Evolutionary conservation across 2,888 invertebrate species (phyloP), one percentile per base, ranked within the genome.

Genomic region (Miltochrista miniata): DNA sequence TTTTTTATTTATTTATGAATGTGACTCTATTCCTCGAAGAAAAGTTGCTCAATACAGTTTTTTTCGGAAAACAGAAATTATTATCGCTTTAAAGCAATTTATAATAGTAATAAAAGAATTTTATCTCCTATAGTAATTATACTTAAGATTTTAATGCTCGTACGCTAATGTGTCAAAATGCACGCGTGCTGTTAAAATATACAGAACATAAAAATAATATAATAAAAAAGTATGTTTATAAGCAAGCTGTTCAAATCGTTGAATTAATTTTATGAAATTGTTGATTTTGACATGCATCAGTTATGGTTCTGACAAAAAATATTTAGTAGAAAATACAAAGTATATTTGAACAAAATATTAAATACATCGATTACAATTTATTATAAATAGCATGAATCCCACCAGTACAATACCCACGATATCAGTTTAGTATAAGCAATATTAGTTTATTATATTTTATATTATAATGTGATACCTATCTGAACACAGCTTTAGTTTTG

Each of bases 161-260:
- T 83, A 83, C 73, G 88, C 87, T 88, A 80, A 79, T 78, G 84
- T 87, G 87, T 88, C 82, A 84, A 85, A 84, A 68, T 83, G 89
- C 90, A 90, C 90, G 90, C 89, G 83, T 85, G 85, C 85, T 84
- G 72, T 76, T 73, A 72, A 70, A 69, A 67, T 65, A 63, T 61
- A 63, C 58, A 54, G 53, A 74, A 68, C 68, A 67, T 67, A 68
- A 58, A 74, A 68, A 53, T 74, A 68, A 64, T 70, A 72, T 72
- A 71, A 56, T 69, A 59, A 64, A 70, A 65, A 58, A 63, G 59
- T 58, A 59, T 64, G 47, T 70, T 62, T 62, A 57, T 63, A 68
- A 59, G 69, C 65, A 76, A 73, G 64, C 70, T 74, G 73, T 72
- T 72, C 65, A 64, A 56, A 60, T 54, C 56, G 57, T 59, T 54